Base-by-base conservation (phyloP, 2,888 invertebrate species). In the Zygothrica quintamaculata region DNA sequence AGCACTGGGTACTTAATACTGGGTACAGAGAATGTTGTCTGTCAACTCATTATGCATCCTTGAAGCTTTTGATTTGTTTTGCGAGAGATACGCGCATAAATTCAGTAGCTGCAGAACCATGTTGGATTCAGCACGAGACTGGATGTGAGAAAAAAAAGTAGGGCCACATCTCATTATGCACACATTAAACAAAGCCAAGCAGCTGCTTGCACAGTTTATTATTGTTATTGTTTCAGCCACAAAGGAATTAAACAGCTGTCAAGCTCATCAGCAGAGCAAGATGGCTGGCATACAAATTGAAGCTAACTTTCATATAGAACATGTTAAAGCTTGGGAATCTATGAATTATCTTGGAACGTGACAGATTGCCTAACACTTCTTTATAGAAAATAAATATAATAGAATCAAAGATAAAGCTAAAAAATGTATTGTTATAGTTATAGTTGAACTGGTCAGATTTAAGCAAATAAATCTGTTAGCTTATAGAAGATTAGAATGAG, bases 151-250 rank as follows among this genome's bases (percentile, higher is more conserved):
- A 25, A 16, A 50, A 43, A 43, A 59, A 50, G 47, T 61, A 55
- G 36, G n/a, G n/a, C n/a, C 40, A 44, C 53, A 65, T 51, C 76
- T 74, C 82, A 87, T 85, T 82, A 87, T 87, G 79, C 87, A 62
- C 12, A 59, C 53, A 65, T 61, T 60, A 59, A 71, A 82, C 85
- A 82, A 82, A 62, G 79, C 50, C 65, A 55, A 25, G 59, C 66
- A 60, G 46, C 59, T 56, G 66, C 46, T 52, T 11, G 50, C 18
- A 46, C 40, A 56, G 55, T 68, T 78, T 72, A 62, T 75, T 84
- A 82, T 87, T 85, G 79, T 82, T 75, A 82, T 87, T 85, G 79
- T 82, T 75, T 65, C 37, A 64, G 25, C 46, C 85, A 87, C 79
- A 82, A 85, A 87, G 76, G 68, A 73, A 82, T 82, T 85, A 82